phyloP scores from a whole-genome alignment of 2,888 invertebrate species.

The Tenthredo scrophulariae region DNA sequence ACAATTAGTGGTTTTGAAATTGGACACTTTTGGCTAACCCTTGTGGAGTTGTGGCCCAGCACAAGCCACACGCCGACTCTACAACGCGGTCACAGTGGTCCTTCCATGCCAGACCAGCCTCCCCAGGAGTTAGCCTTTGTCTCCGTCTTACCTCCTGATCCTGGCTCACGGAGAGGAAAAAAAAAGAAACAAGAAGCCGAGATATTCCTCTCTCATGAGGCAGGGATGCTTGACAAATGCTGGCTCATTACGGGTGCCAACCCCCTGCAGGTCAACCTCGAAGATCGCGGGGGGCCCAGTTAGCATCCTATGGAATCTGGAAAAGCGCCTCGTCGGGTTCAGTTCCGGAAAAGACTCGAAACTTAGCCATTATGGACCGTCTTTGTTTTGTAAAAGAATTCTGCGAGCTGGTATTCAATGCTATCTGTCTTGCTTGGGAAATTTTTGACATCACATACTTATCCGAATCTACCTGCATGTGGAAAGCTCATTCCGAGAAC shows the following conservation, averaged over 20 bases:
- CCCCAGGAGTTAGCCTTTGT: slow-evolving; percentile 31
- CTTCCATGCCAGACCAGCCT: slow-evolving; percentile 32
- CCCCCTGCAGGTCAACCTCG: slow-evolving; percentile 72
- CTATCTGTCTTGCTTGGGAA: slow-evolving; percentile 7
- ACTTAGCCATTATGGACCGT: slow-evolving; percentile 32
- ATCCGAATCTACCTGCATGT: background rate
- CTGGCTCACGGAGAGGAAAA: slow-evolving; percentile 5
- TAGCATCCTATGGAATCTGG: slow-evolving; percentile 65
- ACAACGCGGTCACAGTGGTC: slow-evolving; percentile 42
- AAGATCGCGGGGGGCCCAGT: slow-evolving; percentile 67
- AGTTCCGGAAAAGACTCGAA: slow-evolving; percentile 45
- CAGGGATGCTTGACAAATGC: slow-evolving; percentile 63
- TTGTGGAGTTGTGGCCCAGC: slow-evolving; percentile 46
- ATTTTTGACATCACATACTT: background rate
- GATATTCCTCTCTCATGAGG: slow-evolving; percentile 52
- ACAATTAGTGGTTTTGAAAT: slow-evolving; percentile 34
- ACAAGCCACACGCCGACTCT: slow-evolving; percentile 46
- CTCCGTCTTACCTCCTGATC: slow-evolving; percentile 10
- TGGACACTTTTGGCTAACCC: slow-evolving; percentile 40
- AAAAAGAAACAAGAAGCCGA: slow-evolving; percentile 40
- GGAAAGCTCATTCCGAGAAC: background rate
- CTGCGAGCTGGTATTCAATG: slow-evolving; percentile 1
- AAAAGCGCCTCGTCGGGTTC: slow-evolving; percentile 59
- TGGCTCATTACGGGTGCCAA: slow-evolving; percentile 74
- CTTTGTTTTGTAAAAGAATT: slow-evolving; percentile 25